Evolutionary conservation across 2,888 invertebrate species (phyloP).

Genomic region (Meta bourneti): DNA sequence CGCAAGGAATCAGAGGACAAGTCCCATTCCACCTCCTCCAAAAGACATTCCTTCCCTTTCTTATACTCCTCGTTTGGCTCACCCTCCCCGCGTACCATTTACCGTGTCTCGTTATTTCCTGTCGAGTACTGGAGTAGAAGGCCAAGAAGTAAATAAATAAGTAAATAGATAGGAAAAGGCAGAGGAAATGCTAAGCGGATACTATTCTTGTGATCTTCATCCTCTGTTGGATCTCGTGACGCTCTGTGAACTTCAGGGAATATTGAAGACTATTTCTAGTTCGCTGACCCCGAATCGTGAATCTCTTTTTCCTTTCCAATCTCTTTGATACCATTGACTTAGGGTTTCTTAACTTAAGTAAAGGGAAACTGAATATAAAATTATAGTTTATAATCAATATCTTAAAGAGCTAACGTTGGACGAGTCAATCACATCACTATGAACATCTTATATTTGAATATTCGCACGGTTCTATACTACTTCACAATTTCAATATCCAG

Average conservation of each 20-base stretch:
- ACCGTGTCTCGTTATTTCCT: slow-evolving; percentile 45
- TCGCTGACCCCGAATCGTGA: not conserved
- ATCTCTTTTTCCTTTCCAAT: not conserved
- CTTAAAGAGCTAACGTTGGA: not conserved
- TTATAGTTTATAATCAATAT: not conserved
- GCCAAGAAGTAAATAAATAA: slow-evolving; percentile 35
- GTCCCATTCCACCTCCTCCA: not conserved
- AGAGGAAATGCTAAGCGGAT: slow-evolving; percentile 15
- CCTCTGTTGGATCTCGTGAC: not conserved
- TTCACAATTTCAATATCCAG: too few species aligned
- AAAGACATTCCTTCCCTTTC: not conserved
- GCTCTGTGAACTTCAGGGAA: not conserved
- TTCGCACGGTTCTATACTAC: too few species aligned
- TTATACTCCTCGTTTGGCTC: not conserved
- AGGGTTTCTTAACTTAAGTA: not conserved
- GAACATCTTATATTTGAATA: too few species aligned
- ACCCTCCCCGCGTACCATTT: not conserved
- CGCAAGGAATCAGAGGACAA: slow-evolving; percentile 27
- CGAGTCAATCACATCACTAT: too few species aligned
- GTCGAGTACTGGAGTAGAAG: slow-evolving; percentile 1
- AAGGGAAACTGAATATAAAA: not conserved
- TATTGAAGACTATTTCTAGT: not conserved
- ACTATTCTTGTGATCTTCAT: not conserved
- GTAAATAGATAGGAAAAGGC: not conserved
- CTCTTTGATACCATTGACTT: not conserved